Evolutionary conservation across 1,140 invertebrate species (phyloP), one percentile per base, ranked within the genome.

Genomic region (Anoplophora glabripennis): DNA sequence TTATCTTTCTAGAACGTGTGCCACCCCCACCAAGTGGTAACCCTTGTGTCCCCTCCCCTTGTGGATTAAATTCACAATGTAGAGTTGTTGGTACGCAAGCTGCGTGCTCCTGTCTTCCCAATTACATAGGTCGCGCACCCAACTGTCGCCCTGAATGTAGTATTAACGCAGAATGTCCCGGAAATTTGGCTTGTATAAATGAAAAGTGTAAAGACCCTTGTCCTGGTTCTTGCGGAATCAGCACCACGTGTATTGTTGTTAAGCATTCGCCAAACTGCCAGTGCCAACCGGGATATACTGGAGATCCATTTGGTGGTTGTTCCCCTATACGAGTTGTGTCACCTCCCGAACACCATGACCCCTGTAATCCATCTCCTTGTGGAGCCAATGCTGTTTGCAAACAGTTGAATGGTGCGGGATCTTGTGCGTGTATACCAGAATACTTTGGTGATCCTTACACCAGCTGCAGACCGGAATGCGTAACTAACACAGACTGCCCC

Each of bases 21-120:
- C 4, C 10, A 9, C 42, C 42, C 12, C 72, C 72, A 64, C 76
- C 72, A 35, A 68, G 55, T 35, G 74, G 75, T 66, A 82, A 86
- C 75, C 83, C 89, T 40, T 92, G 89, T 71, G 75, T 84, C 44
- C 87, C 89, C 28, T 86, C 86, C 33, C 89, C 90, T 21, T 94
- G 91, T 73, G 92, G 92, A 45, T 83, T 86, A 10, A 89, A 92
- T 76, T 88, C 89, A 10, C 79, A 87, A 70, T 94, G 91, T 75
- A 81, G 84, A 65, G 77, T 84, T 37, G 79, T 84, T 64, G 82
- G 84, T 42, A 82, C 84, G 57, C 87, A 86, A 57, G 83, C 86
- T 37, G 83, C 86, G 54, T 93, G 90, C 71, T 85, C 86, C 64
- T 92, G 90, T 75, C 78, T 84, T 63, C 76, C 82, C 38, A 82